phyloP scores from a whole-genome alignment of 2,797 vertebrate species.

The Anguilla anguilla region DNA sequence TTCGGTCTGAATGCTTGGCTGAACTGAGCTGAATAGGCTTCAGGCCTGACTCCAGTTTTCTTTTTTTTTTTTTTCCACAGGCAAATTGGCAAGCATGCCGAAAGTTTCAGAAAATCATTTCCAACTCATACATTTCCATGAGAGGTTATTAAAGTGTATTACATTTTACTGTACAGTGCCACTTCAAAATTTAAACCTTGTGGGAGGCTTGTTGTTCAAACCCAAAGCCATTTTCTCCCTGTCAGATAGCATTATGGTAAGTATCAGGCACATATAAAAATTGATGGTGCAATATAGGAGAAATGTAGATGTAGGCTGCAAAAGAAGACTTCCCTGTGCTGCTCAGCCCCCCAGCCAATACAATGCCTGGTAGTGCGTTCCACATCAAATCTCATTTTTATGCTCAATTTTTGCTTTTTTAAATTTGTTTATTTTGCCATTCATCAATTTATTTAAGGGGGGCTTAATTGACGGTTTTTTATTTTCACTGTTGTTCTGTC shows the following conservation, averaged over 20 bases:
- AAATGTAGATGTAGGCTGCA: not conserved
- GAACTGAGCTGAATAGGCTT: slow-evolving; percentile 17
- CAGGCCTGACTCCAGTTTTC: not conserved
- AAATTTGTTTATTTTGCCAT: not conserved
- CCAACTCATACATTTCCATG: slow-evolving; percentile 22
- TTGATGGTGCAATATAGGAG: slow-evolving; percentile 23
- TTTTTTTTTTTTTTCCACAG: not conserved
- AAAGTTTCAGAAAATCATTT: slow-evolving; percentile 25
- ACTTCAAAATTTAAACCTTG: slow-evolving; percentile 19
- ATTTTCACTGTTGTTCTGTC: too few relatives aligned
- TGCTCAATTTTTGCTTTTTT: not conserved
- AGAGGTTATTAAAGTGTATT: slow-evolving; percentile 29
- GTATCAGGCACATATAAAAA: slow-evolving; percentile 16
- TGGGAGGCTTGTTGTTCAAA: slow-evolving; percentile 18
- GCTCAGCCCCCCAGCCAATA: not conserved
- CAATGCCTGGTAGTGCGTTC: not conserved
- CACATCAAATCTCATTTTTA: not conserved
- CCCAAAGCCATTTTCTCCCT: slow-evolving; percentile 27
- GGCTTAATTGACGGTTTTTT: too few relatives aligned
- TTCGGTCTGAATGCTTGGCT: slow-evolving; percentile 5
- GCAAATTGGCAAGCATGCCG: slow-evolving; percentile 22
- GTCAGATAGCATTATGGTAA: slow-evolving; percentile 24
- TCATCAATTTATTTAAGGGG: too few relatives aligned
- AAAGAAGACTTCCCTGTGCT: not conserved
- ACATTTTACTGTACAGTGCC: not conserved